phyloP scores from a whole-genome alignment of 2,888 invertebrate species.

The Microctonus brassicae region DNA sequence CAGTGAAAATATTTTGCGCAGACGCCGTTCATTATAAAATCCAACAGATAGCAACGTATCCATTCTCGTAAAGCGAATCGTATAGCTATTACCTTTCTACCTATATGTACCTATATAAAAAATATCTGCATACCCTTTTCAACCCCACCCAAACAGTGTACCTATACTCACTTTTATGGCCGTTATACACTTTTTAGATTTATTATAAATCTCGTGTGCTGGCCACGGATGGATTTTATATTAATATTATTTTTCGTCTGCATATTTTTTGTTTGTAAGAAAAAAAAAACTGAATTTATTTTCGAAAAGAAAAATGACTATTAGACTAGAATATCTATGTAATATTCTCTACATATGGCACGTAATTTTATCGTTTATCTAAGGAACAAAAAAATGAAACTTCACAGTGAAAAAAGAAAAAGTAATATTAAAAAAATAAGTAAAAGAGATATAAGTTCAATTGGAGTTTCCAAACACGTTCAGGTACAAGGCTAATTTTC shows the following conservation, averaged over 20 bases:
- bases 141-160: not conserved
- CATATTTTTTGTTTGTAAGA: not conserved
- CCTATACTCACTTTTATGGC: conserved; percentile 40
- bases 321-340: not conserved
- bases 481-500: conserved; percentile 41
- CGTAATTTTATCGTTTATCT: conserved; percentile 13
- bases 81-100: conserved; percentile 44
- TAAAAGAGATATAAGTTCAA: not conserved
- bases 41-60: conserved; percentile 39
- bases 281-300: not conserved
- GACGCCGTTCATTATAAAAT: conserved; percentile 41
- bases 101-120: conserved; percentile 2
- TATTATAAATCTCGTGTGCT: conserved; percentile 24
- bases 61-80: conserved; percentile 47
- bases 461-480: conserved; percentile 26
- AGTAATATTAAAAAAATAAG: not conserved
- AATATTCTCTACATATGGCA: not conserved
- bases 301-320: not conserved
- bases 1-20: conserved; percentile 15
- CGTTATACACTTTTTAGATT: conserved; percentile 46
- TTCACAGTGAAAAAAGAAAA: not conserved
- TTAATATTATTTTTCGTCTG: not conserved
- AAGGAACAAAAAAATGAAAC: not conserved
- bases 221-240: not conserved
- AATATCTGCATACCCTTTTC: not conserved